A percentile compares a stretch with the other conserved stretches of the same genome.
Evolutionary conservation across 2,113 vertebrate genomes (phyloP).

Genomic region (Melanostigma gelatinosum): DNA sequence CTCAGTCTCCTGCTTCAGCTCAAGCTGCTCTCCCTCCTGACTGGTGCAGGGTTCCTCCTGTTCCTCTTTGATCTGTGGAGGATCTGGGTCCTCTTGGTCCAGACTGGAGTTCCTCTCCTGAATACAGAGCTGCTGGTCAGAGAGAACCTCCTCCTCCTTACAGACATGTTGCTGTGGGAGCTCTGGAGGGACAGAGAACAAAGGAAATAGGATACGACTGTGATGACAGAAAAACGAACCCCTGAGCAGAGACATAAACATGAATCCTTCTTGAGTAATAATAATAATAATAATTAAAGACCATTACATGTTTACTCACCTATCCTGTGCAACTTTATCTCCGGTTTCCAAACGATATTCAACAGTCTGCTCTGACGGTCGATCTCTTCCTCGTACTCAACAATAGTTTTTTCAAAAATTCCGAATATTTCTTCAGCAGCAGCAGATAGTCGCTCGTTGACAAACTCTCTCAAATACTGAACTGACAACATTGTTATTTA

Average conservation of each 20-base stretch:
- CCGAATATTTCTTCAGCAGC: constrained; percentile 53
- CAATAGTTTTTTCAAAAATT: constrained; percentile 34
- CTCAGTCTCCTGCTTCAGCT: constrained; percentile 13
- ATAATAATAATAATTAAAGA: too few species aligned
- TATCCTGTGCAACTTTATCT: constrained; percentile 17
- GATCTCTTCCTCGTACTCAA: constrained; percentile 46
- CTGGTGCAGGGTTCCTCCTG: neutral
- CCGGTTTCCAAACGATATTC: constrained; percentile 31
- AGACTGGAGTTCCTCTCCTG: neutral
- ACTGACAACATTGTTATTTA: neutral
- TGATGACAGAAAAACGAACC: neutral
- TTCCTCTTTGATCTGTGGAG: constrained; percentile 5
- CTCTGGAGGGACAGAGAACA: neutral
- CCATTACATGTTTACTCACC: neutral
- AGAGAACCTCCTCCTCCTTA: neutral
- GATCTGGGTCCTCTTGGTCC: neutral
- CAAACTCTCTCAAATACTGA: constrained; percentile 11
- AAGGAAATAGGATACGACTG: neutral
- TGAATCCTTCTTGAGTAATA: too few species aligned
- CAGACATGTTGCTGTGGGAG: neutral
- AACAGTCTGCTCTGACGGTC: constrained; percentile 45
- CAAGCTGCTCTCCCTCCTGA: constrained; percentile 5
- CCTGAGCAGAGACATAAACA: too few species aligned
- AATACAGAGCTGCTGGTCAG: neutral
- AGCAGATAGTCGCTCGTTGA: constrained; percentile 34